Conservation (phyloP, 2,797 vertebrate species). For the Ambastaia sidthimunki region DNA sequence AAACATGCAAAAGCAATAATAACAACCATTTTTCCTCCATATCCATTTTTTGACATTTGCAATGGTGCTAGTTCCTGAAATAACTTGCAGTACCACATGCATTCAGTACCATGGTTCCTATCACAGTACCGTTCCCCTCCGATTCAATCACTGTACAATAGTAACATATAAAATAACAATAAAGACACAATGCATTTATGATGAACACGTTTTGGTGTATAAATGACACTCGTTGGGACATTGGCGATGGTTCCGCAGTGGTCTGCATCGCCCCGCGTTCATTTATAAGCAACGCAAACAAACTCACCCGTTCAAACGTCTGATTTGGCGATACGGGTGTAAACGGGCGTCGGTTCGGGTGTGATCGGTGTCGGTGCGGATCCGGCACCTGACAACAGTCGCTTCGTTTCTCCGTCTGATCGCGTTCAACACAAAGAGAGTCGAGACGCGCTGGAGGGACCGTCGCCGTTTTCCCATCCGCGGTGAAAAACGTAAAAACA, state of each 20-base stretch:
- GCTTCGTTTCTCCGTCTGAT: conserved; percentile 27
- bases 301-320: conserved; percentile 23
- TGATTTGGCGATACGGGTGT: not conserved
- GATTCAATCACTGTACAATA: no score
- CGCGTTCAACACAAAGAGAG: conserved; percentile 47
- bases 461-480: not conserved
- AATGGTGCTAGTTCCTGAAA: not conserved
- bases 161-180: not conserved
- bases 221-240: conserved; percentile 5
- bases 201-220: not conserved
- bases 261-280: conserved; percentile 22
- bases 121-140: not conserved
- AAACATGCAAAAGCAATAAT: no score
- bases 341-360: not conserved
- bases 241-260: conserved; percentile 31
- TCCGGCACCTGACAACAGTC: conserved; percentile 39
- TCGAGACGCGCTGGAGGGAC: conserved; percentile 26
- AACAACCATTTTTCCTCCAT: not conserved
- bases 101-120: not conserved
- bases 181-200: not conserved
- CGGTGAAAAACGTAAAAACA: conserved; percentile 1
- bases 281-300: not conserved
- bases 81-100: not conserved
- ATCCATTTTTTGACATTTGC: not conserved
- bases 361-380: not conserved